A percentile compares a stretch with the other conserved stretches of the same genome.
Evolutionary conservation across 2,888 invertebrate genomes (phyloP).

Genomic region (Ecliptopera silaceata): DNA sequence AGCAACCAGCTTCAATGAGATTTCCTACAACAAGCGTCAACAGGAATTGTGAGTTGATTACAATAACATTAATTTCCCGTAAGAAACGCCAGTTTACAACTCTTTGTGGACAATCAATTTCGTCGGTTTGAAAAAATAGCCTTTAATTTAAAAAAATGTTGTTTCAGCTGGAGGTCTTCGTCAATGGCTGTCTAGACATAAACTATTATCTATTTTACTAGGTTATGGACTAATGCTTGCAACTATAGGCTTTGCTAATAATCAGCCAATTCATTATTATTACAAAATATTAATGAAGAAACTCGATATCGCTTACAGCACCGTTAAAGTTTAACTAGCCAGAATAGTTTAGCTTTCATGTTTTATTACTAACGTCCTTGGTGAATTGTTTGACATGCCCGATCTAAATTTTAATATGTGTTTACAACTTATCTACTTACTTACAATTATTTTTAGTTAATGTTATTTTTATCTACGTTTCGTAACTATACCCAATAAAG

Average conservation of each 20-base stretch:
- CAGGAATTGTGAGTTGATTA: conserved; percentile 58
- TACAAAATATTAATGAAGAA: conserved; percentile 80
- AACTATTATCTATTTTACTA: conserved; percentile 84
- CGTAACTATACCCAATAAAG: not conserved
- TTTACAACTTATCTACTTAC: not conserved
- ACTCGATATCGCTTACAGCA: conserved; percentile 64
- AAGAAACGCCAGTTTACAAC: no score
- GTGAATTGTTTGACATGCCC: conserved; percentile 14
- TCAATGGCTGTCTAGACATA: conserved; percentile 84
- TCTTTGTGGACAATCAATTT: no score
- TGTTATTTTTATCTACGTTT: not conserved
- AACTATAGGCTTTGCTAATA: conserved; percentile 85
- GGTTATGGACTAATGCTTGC: conserved; percentile 85
- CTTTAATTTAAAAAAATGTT: conserved; percentile 3
- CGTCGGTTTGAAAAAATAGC: no score
- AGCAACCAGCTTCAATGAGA: conserved; percentile 70
- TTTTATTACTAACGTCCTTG: conserved; percentile 19
- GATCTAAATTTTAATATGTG: conserved; percentile 12
- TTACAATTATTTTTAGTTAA: not conserved
- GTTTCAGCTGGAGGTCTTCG: conserved; percentile 68
- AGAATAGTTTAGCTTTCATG: not conserved
- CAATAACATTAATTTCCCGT: not conserved
- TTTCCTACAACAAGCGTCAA: conserved; percentile 59
- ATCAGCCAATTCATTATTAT: conserved; percentile 85
- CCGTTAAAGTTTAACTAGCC: conserved; percentile 55